Evolutionary conservation across 2,797 vertebrate genomes (phyloP).

Genomic region (Gobio occitaniae): DNA sequence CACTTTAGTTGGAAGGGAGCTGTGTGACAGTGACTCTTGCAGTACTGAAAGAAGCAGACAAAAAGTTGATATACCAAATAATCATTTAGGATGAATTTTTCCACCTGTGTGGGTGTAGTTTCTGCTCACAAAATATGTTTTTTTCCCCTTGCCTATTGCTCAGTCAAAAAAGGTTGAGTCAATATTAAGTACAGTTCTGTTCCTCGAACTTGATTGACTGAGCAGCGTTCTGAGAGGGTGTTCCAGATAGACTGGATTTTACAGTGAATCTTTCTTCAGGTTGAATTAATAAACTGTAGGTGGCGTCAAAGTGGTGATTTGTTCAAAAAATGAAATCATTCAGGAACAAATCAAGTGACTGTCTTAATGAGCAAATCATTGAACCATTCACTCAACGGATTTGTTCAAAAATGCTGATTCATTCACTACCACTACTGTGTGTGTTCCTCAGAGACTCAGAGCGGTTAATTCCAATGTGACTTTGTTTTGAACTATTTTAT

Average conservation of each 20-base stretch:
- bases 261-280: not conserved
- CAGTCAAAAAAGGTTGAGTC: not conserved
- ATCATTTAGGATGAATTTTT: not conserved
- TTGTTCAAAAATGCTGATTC: not conserved
- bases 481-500: not conserved
- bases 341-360: too few species aligned
- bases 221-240: not conserved
- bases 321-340: too few species aligned
- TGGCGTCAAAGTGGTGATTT: too few species aligned
- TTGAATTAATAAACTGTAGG: not conserved
- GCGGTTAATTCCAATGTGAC: not conserved
- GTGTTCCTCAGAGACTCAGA: not conserved
- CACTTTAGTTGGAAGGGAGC: not conserved
- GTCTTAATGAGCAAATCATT: not conserved
- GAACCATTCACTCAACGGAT: not conserved
- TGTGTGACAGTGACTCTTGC: not conserved
- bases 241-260: not conserved
- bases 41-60: not conserved
- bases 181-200: not conserved
- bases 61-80: not conserved
- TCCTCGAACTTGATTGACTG: not conserved
- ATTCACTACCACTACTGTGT: not conserved
- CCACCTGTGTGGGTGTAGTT: not conserved
- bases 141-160: not conserved
- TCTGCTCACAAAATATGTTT: not conserved